Evolutionary conservation across 2,888 invertebrate species (phyloP), one percentile per base, ranked within the genome.

Genomic region (Tenthredo amoena): DNA sequence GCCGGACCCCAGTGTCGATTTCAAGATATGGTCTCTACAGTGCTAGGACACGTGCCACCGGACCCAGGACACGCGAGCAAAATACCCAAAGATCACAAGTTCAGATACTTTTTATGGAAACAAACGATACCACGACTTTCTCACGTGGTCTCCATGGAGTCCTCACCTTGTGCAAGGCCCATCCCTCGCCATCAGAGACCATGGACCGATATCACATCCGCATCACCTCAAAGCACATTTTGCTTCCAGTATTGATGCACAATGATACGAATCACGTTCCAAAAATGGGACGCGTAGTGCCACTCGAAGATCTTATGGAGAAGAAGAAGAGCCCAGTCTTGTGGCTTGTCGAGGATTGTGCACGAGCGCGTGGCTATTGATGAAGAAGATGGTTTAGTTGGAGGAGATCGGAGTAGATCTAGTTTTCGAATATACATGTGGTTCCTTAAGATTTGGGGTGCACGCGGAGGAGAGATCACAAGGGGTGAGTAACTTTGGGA

Each of bases 21-120:
- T 21, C 43, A 43, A 43, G 72, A 74, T 74, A 74, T n/a, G 72
- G 43, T 21, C 3, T 43, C 21, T 6, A 74, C 40, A 74, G 21
- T 15, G 21, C 72, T 18, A 74, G 43, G 72, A 74, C 72, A 74
- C 72, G 72, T 74, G 72, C 43, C 43, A 12, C 37, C 18, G 37
- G 34, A 9, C 71, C 62, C 62, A 10, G 18, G 34, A 71, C 71
- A 37, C 34, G 71, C 34, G 71, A 71, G 62, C 0, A 34, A 6
- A 31, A 26, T 3, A 34, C 34, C 5, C 10, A 15, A 31, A 68
- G 68, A 68, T 68, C 34, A 18, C 1, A 15, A 34, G 18, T 68
- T 18, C 0, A 6, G 62, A 68, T 34, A 68, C 31, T 34, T 34
- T 68, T 68, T 26, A 34, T 68, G 68, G 68, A 68, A 34, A 26